These are phyloP conservation scores for Phortica okadai DNA, from an alignment of 2,888 invertebrate genomes.

Conservation along the genomic window DNA sequence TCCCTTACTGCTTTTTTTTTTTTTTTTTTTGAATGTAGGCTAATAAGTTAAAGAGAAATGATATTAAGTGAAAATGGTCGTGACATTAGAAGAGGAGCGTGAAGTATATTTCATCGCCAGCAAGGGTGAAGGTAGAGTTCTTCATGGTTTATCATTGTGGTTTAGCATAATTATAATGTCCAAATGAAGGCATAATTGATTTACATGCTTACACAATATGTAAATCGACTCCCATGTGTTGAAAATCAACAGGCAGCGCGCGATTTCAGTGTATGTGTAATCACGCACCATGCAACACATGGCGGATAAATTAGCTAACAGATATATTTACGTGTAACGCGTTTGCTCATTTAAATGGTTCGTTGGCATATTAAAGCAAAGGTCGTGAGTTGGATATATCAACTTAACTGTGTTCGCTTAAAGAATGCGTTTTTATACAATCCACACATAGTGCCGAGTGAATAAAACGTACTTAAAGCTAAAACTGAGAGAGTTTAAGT, in stretches of 20 bases:
- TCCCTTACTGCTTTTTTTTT: no score
- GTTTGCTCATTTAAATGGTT: background rate
- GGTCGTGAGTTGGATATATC: background rate
- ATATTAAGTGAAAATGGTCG: no score
- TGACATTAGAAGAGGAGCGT: no score
- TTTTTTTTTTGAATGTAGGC: no score
- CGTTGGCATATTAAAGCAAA: background rate
- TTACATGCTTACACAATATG: background rate
- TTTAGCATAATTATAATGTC: constrained; percentile 1
- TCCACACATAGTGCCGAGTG: no score
- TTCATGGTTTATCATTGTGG: background rate
- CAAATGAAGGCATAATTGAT: background rate
- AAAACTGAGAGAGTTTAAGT: no score
- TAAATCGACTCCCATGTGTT: constrained; percentile 4
- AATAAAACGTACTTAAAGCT: no score
- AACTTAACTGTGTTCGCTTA: no score
- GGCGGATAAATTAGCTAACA: constrained; percentile 2
- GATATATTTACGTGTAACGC: background rate
- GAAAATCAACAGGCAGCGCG: background rate
- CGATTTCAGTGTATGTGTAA: background rate
- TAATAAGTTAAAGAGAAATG: no score
- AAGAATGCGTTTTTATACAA: no score
- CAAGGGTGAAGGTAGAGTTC: no score
- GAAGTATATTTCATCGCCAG: no score
- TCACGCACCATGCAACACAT: background rate